Base-by-base conservation (phyloP, 2,113 vertebrate genomes). In the Daubentonia madagascariensis region DNA sequence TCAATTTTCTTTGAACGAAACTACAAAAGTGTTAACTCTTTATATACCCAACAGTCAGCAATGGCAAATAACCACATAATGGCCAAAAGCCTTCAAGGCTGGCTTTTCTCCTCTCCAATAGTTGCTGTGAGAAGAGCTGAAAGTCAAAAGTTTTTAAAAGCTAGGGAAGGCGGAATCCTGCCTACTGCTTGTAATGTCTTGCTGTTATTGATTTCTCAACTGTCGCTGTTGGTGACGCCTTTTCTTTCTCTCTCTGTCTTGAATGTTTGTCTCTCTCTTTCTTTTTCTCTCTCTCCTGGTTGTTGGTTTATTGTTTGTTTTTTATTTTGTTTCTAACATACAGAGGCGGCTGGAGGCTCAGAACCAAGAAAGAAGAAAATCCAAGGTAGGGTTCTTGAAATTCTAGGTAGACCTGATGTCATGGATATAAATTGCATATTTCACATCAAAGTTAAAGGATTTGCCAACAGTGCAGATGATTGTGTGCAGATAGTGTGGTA, bases 281-380 rank as follows among this genome's bases (percentile, higher is more conserved):
- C 30, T 85, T 35, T 30, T 14, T 76, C 20, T 65, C 35, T 89
- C 37, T 22, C 17, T 93, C 25, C 48, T 67, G 70, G 23, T 52
- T 59, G 40, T 95, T 81, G 67, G 30, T 81, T 92, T 45, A 68
- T 68, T 65, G 40, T 81, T 32, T 32, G 43, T 90, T 89, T 45
- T 95, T 93, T 40, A 7, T 91, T 96, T 97, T 96, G 30, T 94
- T 98, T 76, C 83, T 97, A 72, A 20, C 83, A 92, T 13, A 87
- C 97, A 99, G 99, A 99, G 98, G 97, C 98, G 98, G 96, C 98
- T 98, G 79, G 96, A 94, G 43, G 98, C 98, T 98, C 99, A 99
- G 96, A 99, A 99, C 97, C 99, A 99, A 95, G 99, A 99, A 92
- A 99, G 98, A 97, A 99, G 98, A 98, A 99, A 98, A 98, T 98